phyloP scores from a whole-genome alignment of 2,113 vertebrate species.

The Oriolus oriolus region DNA sequence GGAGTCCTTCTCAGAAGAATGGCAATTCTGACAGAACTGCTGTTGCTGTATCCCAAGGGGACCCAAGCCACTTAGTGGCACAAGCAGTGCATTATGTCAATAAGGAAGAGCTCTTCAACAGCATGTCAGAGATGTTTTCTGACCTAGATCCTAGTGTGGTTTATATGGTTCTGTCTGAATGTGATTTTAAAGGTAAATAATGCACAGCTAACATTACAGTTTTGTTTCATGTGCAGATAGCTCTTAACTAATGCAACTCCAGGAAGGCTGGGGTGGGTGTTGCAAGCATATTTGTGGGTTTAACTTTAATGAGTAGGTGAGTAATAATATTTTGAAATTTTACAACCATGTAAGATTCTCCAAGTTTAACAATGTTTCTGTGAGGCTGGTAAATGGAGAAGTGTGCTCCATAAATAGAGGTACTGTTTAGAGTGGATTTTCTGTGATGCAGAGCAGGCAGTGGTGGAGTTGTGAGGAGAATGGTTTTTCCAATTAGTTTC shows the following conservation, averaged over 20 bases:
- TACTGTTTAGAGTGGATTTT: not conserved
- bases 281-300: not conserved
- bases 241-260: not conserved
- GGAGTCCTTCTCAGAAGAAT: conserved; percentile 71
- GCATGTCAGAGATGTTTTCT: conserved; percentile 92
- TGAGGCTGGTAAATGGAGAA: not conserved
- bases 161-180: conserved; percentile 92
- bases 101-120: conserved; percentile 79
- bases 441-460: not conserved
- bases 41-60: conserved; percentile 5
- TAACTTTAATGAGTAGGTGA: not conserved
- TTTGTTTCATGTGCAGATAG: not conserved
- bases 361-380: not conserved
- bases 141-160: conserved; percentile 90
- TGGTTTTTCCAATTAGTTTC: not conserved
- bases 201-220: not conserved
- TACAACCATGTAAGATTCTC: not conserved
- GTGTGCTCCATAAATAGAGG: not conserved
- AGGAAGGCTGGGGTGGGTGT: not conserved
- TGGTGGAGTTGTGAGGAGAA: not conserved
- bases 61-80: not conserved
- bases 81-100: conserved; percentile 31
- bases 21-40: conserved; percentile 48
- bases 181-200: conserved; percentile 92
- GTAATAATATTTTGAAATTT: not conserved